Conservation (phyloP, 2,888 invertebrate species). For the Seira ritae region DNA sequence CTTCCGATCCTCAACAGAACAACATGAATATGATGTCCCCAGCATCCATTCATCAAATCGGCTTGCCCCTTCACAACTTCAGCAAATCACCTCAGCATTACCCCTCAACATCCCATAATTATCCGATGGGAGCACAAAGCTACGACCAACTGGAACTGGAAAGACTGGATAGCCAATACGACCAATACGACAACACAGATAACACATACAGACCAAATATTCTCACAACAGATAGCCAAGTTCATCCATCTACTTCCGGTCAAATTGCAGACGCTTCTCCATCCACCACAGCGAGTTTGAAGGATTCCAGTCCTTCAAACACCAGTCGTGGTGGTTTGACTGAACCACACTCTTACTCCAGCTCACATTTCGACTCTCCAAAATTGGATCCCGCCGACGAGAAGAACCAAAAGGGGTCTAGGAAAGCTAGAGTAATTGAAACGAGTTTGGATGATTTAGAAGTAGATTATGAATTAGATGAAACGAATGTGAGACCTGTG, state of each 20-base stretch:
- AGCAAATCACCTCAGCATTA: constrained; percentile 32
- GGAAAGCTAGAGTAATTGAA: constrained; percentile 67
- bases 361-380: constrained; percentile 12
- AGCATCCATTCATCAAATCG: constrained; percentile 48
- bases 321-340: constrained; percentile 25
- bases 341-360: constrained; percentile 32
- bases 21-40: constrained; percentile 17
- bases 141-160: constrained; percentile 68
- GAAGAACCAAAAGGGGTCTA: constrained; percentile 57
- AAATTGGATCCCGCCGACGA: constrained; percentile 45
- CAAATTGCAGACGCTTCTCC: constrained; percentile 13
- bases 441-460: constrained; percentile 73
- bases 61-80: constrained; percentile 43
- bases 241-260: constrained; percentile 59
- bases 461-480: constrained; percentile 71
- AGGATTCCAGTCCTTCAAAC: constrained; percentile 33
- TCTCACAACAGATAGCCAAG: constrained; percentile 54
- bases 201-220: constrained; percentile 48
- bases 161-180: constrained; percentile 29
- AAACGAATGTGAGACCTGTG: constrained; percentile 68
- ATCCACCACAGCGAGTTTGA: constrained; percentile 43
- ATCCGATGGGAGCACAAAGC: constrained; percentile 62
- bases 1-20: constrained; percentile 35
- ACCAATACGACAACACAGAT: neutral
- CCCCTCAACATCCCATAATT: constrained; percentile 19